Evolutionary conservation across 1,140 invertebrate genomes (phyloP).

Genomic region (Meteorus sp.): DNA sequence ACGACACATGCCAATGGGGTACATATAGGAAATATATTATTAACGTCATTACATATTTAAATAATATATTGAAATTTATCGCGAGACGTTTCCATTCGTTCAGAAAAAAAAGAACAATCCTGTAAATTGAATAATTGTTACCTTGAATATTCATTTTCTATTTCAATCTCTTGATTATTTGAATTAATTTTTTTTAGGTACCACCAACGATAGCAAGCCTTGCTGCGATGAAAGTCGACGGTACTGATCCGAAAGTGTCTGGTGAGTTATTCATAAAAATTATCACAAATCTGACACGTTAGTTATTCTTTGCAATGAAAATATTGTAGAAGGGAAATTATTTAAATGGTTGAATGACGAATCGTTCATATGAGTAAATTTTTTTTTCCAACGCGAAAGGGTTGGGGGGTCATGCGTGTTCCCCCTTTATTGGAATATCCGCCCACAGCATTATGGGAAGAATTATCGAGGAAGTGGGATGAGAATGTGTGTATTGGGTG

Average conservation of each 20-base stretch:
- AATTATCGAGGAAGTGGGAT: constrained; percentile 49
- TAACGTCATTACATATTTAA: background rate
- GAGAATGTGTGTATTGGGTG: background rate
- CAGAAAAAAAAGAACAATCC: background rate
- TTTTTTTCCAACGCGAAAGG: background rate
- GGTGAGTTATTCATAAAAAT: constrained; percentile 48
- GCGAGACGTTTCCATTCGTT: background rate
- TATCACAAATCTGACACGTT: background rate
- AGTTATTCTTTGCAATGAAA: background rate
- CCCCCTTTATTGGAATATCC: constrained; percentile 60
- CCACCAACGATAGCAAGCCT: constrained; percentile 55
- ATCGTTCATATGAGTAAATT: no score
- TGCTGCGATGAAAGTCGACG: constrained; percentile 55
- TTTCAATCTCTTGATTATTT: constrained; percentile 22
- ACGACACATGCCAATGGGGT: constrained; percentile 1
- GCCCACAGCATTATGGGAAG: constrained; percentile 56
- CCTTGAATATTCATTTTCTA: constrained; percentile 29
- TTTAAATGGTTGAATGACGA: constrained; percentile 2
- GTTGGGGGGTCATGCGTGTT: constrained; percentile 35
- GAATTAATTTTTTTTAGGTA: constrained; percentile 37
- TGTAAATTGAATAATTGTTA: no score
- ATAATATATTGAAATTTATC: constrained; percentile 17
- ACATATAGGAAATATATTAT: background rate
- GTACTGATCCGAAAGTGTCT: constrained; percentile 57
- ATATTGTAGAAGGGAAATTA: constrained; percentile 26